Evolutionary conservation across 1,140 invertebrate species (phyloP).

Genomic region (Aphidius ervi): DNA sequence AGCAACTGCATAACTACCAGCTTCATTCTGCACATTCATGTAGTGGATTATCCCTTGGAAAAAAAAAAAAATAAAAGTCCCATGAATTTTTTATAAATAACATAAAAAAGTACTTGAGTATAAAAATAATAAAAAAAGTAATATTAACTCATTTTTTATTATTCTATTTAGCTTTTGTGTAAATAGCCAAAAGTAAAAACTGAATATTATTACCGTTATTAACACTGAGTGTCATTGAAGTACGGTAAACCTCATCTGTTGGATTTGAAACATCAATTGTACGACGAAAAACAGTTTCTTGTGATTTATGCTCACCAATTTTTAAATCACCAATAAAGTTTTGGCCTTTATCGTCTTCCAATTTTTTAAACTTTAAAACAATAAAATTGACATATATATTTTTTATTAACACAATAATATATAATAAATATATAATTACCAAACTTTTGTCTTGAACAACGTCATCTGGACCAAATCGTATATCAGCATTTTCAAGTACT

Average conservation of each 20-base stretch:
- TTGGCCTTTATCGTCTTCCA: constrained; percentile 22
- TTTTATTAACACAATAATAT: too few relatives aligned
- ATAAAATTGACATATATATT: too few relatives aligned
- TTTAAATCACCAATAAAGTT: constrained; percentile 42
- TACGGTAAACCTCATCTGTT: constrained; percentile 29
- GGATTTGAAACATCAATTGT: constrained; percentile 38
- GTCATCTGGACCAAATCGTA: constrained; percentile 22
- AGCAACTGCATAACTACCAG: constrained; percentile 40
- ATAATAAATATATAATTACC: constrained; percentile 19
- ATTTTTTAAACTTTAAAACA: constrained; percentile 17
- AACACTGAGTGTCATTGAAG: constrained; percentile 27
- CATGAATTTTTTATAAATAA: background rate
- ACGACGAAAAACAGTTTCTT: constrained; percentile 42
- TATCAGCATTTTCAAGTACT: constrained; percentile 20
- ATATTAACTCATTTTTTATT: too few relatives aligned
- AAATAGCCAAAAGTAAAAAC: constrained; percentile 4
- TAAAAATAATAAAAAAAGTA: too few relatives aligned
- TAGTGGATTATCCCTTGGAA: constrained; percentile 40
- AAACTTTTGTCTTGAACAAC: constrained; percentile 16
- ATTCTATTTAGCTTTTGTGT: too few relatives aligned
- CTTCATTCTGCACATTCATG: constrained; percentile 35
- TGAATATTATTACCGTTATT: constrained; percentile 28
- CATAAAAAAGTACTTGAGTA: constrained; percentile 2
- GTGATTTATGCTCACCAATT: constrained; percentile 34
- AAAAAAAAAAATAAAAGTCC: constrained; percentile 3